Evolutionary conservation across 2,888 invertebrate species (phyloP).

Genomic region (Amblyjoppa fuscipennis): DNA sequence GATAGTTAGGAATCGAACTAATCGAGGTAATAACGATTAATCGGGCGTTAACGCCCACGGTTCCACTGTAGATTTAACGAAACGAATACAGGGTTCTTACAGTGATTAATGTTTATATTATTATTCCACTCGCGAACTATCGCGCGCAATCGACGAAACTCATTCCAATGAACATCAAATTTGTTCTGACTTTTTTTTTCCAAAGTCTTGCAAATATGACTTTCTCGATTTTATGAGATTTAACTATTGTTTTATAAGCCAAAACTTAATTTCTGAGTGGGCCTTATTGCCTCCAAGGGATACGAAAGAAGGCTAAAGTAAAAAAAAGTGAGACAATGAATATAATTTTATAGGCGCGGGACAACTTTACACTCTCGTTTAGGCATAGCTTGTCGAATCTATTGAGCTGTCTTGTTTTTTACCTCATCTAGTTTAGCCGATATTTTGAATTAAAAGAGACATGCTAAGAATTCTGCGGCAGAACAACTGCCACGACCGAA

Average conservation of each 20-base stretch:
- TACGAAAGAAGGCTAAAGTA: slow-evolving; percentile 63
- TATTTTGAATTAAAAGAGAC: slow-evolving; percentile 31
- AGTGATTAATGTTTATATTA: slow-evolving; percentile 63
- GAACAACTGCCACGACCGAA: slow-evolving; percentile 32
- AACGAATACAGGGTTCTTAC: slow-evolving; percentile 70
- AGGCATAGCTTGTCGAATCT: slow-evolving; percentile 26
- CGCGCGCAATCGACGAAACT: neutral
- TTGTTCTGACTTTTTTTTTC: neutral
- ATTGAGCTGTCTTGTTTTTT: neutral
- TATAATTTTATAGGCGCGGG: slow-evolving; percentile 50
- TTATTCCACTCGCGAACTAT: neutral
- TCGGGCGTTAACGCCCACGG: slow-evolving; percentile 46
- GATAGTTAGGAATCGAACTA: slow-evolving; percentile 52
- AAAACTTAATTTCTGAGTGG: neutral
- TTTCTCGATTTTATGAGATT: neutral
- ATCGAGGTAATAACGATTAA: slow-evolving; percentile 34
- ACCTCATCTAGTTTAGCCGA: neutral
- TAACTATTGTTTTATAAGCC: neutral
- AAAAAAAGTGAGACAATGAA: slow-evolving; percentile 37
- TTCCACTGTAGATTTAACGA: slow-evolving; percentile 57
- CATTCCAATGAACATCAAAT: neutral
- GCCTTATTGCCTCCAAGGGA: neutral
- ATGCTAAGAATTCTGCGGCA: slow-evolving; percentile 49
- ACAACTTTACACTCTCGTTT: slow-evolving; percentile 62
- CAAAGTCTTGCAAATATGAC: neutral